A percentile compares a stretch with the other conserved stretches of the same genome.
These are phyloP conservation scores for Sylvilagus bachmani DNA, from an alignment of 2,113 vertebrate species.

Conservation along the genomic window DNA sequence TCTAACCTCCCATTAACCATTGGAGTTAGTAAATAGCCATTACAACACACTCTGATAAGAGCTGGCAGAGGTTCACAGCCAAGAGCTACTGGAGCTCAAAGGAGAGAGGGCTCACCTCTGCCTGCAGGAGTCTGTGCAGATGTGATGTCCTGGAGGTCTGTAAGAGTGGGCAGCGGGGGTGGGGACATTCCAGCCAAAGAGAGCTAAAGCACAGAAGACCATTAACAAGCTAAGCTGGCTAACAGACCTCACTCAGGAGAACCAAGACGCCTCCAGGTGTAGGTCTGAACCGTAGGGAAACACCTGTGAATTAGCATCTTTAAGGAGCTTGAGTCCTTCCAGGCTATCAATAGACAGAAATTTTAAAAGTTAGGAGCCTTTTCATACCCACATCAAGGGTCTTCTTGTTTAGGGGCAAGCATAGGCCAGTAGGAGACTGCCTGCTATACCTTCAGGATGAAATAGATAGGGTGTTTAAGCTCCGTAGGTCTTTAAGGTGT, in stretches of 20 bases:
- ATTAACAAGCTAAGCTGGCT: not conserved
- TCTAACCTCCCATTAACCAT: not conserved
- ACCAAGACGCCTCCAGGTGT: not conserved
- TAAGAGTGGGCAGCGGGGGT: not conserved
- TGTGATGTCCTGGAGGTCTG: not conserved
- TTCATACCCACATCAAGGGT: not conserved
- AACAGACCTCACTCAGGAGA: not conserved
- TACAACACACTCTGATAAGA: not conserved
- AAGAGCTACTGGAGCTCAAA: slow-evolving; percentile 16
- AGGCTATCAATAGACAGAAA: not conserved
- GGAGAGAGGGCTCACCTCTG: not conserved
- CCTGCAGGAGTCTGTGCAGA: not conserved
- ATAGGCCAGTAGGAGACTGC: slow-evolving; percentile 12
- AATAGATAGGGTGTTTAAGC: slow-evolving; percentile 5
- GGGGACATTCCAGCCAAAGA: not conserved
- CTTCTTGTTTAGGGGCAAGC: not conserved
- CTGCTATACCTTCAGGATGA: slow-evolving; percentile 18
- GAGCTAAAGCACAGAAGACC: slow-evolving; percentile 22
- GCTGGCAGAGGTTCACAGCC: slow-evolving; percentile 11
- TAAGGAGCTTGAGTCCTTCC: not conserved
- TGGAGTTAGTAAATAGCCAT: not conserved
- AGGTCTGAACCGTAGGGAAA: not conserved
- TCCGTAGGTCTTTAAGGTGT: not conserved
- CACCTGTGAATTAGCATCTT: not conserved
- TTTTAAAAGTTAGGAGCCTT: not conserved